Evolutionary conservation across 2,797 vertebrate genomes (phyloP), one percentile per base, ranked within the genome.

Genomic region (Lateolabrax maculatus): DNA sequence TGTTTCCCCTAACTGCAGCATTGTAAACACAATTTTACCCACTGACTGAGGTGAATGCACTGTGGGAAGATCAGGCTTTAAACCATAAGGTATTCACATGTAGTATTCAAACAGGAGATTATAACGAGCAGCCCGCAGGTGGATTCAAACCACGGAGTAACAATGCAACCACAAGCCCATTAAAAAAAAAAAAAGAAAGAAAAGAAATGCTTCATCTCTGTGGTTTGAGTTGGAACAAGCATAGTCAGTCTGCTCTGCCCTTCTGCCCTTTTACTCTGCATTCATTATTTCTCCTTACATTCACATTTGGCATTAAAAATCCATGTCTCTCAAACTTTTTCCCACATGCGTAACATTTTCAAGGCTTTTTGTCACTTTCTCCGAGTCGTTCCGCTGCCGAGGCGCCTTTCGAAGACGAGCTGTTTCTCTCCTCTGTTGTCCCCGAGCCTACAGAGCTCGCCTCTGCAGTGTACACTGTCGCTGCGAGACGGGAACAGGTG

Each of bases 401-500:
- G 41, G 18, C 19, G n/a, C 9, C 27, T 68, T 66, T 61, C 27
- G 2, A 48, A 77, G 63, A 63, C 51, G 31, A 75, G 55, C 44
- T 2, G 3, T 64, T 64, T 58, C 36, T 58, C 36, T 19, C 65
- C 16, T 53, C 15, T 56, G 29, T 46, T 34, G 36, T 68, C 36
- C 12, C 4, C 0, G 3, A 66, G 63, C 29, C 25, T 41, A 10
- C 13, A 56, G 25, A 48, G 34, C 72, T 73, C 1, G 2, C 41
- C 73, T 62, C 64, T 37, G 39, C 75, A 43, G 69, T 3, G 16
- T n/a, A 55, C 39, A 13, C 48, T 10, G 43, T 31, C 13, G 1
- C 80, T 65, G 61, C 29, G 6, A 64, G 58, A 57, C 79, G 31
- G 36, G n/a, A 68, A 23, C 43, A 67, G 63, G 23, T 86, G 84